Base-by-base conservation (phyloP, 1,140 invertebrate species). In the Drosophila pectinifera region DNA sequence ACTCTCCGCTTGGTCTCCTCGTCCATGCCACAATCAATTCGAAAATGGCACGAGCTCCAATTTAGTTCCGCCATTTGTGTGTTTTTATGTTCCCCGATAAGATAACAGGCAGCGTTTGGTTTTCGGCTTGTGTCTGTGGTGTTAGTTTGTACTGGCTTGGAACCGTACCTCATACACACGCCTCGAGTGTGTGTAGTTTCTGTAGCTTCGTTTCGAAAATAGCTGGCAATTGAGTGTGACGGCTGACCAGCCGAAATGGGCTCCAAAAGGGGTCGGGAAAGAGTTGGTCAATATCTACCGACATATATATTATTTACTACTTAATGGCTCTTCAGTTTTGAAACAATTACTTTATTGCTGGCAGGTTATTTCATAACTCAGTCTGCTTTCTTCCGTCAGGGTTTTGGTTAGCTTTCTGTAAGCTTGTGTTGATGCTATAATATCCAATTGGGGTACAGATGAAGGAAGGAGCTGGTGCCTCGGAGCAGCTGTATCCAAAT, bases 11-110 rank as follows among this genome's bases (percentile, higher is more conserved):
- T 13, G 8, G 10, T n/a, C 13, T 13, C 2, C 39, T 14, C n/a
- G 13, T n/a, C 16, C 22, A 24, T n/a, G 24, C 59, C 53, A 22
- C 56, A 76, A 70, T 78, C 80, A 78, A 78, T 78, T 81, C 64
- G 41, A 26, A 73, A 73, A 73, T 59, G 42, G 67, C 57, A 78
- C 61, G 79, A 54, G 65, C 59, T 80, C 73, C 57, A 73, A 74
- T 79, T 79, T 68, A 43, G 68, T 74, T 64, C 77, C 77, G 56
- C 56, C 70, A 80, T 79, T 74, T 58, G 70, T 58, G 62, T 73
- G 68, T 58, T 65, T 42, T 53, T 53, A 48, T 73, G 61, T 56
- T 49, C 45, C 28, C 34, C 54, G 61, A 78, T 77, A 74, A 74
- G 70, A 74, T 74, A 74, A 64, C 70, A 56, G 42, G 3, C 36